Evolutionary conservation across 2,797 vertebrate genomes (phyloP).

Genomic region (Erethizon dorsatum): DNA sequence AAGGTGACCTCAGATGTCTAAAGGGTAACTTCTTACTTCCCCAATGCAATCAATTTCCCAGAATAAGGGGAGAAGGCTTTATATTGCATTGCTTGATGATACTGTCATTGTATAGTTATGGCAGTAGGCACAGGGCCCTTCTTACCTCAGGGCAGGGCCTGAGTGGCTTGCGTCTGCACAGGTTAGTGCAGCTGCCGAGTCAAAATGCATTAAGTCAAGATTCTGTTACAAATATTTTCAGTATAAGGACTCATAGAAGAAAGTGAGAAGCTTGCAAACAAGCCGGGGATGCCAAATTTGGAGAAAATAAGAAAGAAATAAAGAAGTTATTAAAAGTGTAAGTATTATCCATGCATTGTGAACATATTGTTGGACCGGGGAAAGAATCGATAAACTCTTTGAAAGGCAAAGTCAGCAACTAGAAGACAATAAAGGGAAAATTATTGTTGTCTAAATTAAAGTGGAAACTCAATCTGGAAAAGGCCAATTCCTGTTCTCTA

Average conservation of each 20-base stretch:
- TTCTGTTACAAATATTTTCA: not conserved
- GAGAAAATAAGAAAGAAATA: conserved; percentile 18
- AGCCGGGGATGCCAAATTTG: not conserved
- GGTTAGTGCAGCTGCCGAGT: not conserved
- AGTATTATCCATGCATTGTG: conserved; percentile 48
- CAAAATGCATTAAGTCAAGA: conserved; percentile 26
- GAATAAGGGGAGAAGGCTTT: not conserved
- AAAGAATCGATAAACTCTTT: not conserved
- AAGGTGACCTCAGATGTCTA: conserved; percentile 18
- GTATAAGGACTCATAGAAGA: not conserved
- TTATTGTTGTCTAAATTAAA: not conserved
- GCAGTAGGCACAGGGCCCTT: not conserved
- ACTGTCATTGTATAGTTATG: not conserved
- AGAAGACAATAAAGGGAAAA: not conserved
- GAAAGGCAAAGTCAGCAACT: not conserved
- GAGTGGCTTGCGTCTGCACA: not conserved
- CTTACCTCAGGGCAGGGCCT: not conserved
- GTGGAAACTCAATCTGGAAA: not conserved
- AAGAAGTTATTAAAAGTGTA: conserved; percentile 47
- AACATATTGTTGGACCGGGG: not conserved
- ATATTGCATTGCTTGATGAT: not conserved
- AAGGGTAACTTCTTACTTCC: conserved; percentile 34
- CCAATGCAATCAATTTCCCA: conserved; percentile 20
- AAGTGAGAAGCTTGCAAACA: not conserved
- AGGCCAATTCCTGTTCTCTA: not conserved